These are phyloP conservation scores for Drosophila fuyamai DNA, from an alignment of 1,140 invertebrate species.

Conservation along the genomic window DNA sequence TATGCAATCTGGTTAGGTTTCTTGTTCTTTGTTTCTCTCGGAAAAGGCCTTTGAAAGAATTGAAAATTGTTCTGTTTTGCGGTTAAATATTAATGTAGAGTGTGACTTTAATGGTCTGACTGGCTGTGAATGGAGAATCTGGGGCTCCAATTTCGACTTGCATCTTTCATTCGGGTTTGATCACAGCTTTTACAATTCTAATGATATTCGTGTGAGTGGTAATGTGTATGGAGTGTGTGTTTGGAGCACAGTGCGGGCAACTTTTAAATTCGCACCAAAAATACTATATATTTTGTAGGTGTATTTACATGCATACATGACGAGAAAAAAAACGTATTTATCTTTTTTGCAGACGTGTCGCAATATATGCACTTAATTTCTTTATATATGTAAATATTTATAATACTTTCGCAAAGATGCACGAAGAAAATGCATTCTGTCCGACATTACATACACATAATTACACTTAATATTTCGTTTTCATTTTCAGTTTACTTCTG, in stretches of 20 bases:
- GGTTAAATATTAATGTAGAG: constrained; percentile 5
- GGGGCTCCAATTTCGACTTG: constrained; percentile 23
- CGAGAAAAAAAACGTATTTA: constrained; percentile 13
- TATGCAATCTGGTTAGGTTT: constrained; percentile 22
- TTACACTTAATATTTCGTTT: constrained; percentile 28
- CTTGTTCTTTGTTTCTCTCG: constrained; percentile 19
- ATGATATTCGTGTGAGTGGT: constrained; percentile 63
- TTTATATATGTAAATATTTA: constrained; percentile 50
- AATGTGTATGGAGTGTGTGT: constrained; percentile 19
- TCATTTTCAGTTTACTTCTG: constrained; percentile 16
- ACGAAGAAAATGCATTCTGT: constrained; percentile 48
- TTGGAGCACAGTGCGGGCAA: constrained; percentile 24
- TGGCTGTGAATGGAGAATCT: constrained; percentile 34
- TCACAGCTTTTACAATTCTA: constrained; percentile 82
- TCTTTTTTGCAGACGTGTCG: constrained; percentile 9
- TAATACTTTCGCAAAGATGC: constrained; percentile 60
- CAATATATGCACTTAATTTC: constrained; percentile 17
- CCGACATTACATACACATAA: constrained; percentile 50
- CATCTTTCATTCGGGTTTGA: constrained; percentile 42
- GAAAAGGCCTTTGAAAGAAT: constrained; percentile 59
- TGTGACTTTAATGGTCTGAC: constrained; percentile 6
- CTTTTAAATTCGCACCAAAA: constrained; percentile 64
- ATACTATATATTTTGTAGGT: constrained; percentile 42
- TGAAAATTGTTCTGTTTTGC: constrained; percentile 36
- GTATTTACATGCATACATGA: constrained; percentile 24